Evolutionary conservation across 2,888 invertebrate genomes (phyloP), one percentile per base, ranked within the genome.

Genomic region (Drosophila nigricruria): DNA sequence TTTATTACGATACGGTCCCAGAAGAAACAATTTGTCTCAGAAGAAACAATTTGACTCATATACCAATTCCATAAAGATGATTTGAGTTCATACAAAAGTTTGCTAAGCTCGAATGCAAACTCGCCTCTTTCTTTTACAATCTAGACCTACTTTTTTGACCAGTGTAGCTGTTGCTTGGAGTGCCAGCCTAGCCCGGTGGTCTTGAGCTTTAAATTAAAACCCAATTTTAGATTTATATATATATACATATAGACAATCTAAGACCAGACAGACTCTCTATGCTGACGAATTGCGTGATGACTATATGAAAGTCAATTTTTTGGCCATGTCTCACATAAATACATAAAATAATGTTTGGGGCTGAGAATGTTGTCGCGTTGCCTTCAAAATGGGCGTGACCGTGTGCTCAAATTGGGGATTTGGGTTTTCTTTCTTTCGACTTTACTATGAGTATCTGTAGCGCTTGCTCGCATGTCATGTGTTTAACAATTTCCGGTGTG

Each of bases 351-450:
- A 36, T 47, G 50, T 18, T 18, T 64, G 27, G 3, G n/a, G 34
- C 27, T 56, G 53, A 75, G 73, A 75, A 57, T 77, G 40, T 36
- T 62, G 42, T 47, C 49, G 58, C 43, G 52, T 25, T 40, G 42
- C 63, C 49, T 14, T 18, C 25, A 30, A 38, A 20, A 53, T 53
- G 61, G 52, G 76, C 76, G 66, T 79, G 71, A 49, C 70, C 58
- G 76, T 67, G 45, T 71, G 71, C n/a, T 58, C 65, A 80, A 82
- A 72, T 76, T 82, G 65, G 60, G 65, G 65, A 60, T 56, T 70
- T 70, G 40, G 61, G 38, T 60, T 64, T 57, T 63, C 61, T 57
- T 53, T 58, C 58, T 57, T 68, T 79, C 62, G 47, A 30, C 25
- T n/a, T 45, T 57, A 53, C 50, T 23, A 36, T 16, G 20, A 67